phyloP scores from a whole-genome alignment of 2,888 invertebrate species.

The Pocota personata region DNA sequence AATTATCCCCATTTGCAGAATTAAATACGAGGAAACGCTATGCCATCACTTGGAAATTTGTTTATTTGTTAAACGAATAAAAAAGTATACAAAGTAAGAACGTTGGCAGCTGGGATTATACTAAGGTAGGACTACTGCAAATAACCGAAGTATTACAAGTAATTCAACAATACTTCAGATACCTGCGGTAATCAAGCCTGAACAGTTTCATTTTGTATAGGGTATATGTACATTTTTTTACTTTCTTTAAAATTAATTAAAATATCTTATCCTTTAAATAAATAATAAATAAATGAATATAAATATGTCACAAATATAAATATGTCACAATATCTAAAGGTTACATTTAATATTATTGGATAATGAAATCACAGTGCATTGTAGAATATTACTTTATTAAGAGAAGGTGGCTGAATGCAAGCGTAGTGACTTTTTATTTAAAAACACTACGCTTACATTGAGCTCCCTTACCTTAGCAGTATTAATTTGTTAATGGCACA shows the following conservation, averaged over 20 bases:
- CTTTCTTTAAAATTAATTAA: too few species aligned
- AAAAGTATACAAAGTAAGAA: too few species aligned
- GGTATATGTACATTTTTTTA: too few species aligned
- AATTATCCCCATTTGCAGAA: too few species aligned
- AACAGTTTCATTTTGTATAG: too few species aligned
- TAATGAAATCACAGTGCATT: not conserved
- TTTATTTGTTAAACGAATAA: too few species aligned
- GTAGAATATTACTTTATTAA: not conserved
- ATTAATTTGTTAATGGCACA: not conserved
- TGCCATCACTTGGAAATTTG: too few species aligned
- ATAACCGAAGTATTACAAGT: conserved; percentile 17
- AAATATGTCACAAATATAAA: not conserved
- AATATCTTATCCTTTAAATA: too few species aligned
- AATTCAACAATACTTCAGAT: not conserved
- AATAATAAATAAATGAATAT: too few species aligned
- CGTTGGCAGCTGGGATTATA: not conserved
- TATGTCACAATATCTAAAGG: too few species aligned
- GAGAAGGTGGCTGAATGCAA: conserved; percentile 14
- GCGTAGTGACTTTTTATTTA: conserved; percentile 14
- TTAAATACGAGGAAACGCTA: too few species aligned
- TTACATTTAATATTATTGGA: too few species aligned
- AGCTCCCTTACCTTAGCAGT: conserved; percentile 18
- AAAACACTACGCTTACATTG: conserved; percentile 18
- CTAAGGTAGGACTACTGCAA: conserved; percentile 7
- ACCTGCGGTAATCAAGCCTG: not conserved